phyloP scores from a whole-genome alignment of 2,113 vertebrate genomes.

The Siniperca knerii region DNA sequence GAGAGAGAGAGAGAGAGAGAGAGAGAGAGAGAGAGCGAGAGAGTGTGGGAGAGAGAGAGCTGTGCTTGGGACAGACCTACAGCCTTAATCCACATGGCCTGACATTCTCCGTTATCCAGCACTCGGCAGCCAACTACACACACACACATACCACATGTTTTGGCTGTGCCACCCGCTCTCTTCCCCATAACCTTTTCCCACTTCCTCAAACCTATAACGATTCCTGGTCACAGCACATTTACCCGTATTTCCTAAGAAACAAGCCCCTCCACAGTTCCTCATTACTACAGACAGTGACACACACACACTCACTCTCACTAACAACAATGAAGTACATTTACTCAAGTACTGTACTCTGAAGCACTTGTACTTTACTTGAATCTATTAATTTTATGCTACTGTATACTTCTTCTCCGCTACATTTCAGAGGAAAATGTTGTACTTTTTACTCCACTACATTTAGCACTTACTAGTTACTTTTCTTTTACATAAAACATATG shows the following conservation, averaged over 20 bases:
- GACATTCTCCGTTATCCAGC: constrained; percentile 76
- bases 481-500: not conserved
- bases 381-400: not conserved
- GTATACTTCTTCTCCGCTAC: not conserved
- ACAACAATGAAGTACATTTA: not conserved
- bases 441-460: not conserved
- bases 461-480: not conserved
- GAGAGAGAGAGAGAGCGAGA: constrained; percentile 29
- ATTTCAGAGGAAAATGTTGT: not conserved
- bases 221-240: constrained; percentile 50
- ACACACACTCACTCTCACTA: not conserved
- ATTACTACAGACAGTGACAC: constrained; percentile 30
- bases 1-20: constrained; percentile 48
- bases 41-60: constrained; percentile 48
- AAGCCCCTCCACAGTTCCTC: constrained; percentile 55
- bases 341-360: not conserved
- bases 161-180: constrained; percentile 33
- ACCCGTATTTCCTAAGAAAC: constrained; percentile 60
- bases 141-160: constrained; percentile 26
- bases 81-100: constrained; percentile 82
- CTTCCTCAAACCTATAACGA: constrained; percentile 74
- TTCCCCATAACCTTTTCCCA: constrained; percentile 66
- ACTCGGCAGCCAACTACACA: constrained; percentile 55
- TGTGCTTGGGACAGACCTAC: constrained; percentile 71
- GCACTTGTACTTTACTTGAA: not conserved